Evolutionary conservation across 64 coral and sea anemone genomes (phyloP), one percentile per base, ranked within the genome.

Genomic region (Montipora capricornis): DNA sequence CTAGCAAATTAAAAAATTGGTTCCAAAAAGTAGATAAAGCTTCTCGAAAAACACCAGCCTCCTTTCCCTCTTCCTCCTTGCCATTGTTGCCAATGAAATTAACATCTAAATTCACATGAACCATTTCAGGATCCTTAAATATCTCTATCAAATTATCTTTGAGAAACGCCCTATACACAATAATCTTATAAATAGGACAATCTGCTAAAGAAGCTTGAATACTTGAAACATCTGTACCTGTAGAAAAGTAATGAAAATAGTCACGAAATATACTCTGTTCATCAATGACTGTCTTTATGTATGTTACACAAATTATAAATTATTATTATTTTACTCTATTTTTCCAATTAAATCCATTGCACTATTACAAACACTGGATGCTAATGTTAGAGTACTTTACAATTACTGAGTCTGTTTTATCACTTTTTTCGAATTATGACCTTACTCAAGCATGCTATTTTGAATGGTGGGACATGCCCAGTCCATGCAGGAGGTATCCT

Each of bases 11-110:
- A 53, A 45, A 29, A 1, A 29, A 29, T 29, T 29, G 29, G 29
- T 29, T 29, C 29, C 29, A 88, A 68, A 95, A 95, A 67, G 89
- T 57, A 57, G 53, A 90, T 44, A 95, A 24, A n/a, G 71, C 50
- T 53, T 89, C 73, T 12, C 16, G 87, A 53, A 89, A 78, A 76
- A 89, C 84, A 73, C 84, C 84, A 76, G 76, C 45, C 3, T 8
- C 76, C 46, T 78, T 49, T 19, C 46, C 76, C 76, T 78, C 76
- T 78, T 78, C 76, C 46, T 78, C 76, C 45, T 19, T 78, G 2
- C 76, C 16, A 78, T 49, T 49, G 17, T 78, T 49, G 29, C 46
- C 45, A 8, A 58, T 58, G 9, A 78, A 78, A 49, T 44, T 78
- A 16, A 78, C 76, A 78, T 78, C 45, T 78, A 78, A 77, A 77